Percentiles rank a stretch among this genome's conserved stretches.
phyloP scores from a whole-genome alignment of 2,113 vertebrate genomes.

The Crotophaga sulcirostris region DNA sequence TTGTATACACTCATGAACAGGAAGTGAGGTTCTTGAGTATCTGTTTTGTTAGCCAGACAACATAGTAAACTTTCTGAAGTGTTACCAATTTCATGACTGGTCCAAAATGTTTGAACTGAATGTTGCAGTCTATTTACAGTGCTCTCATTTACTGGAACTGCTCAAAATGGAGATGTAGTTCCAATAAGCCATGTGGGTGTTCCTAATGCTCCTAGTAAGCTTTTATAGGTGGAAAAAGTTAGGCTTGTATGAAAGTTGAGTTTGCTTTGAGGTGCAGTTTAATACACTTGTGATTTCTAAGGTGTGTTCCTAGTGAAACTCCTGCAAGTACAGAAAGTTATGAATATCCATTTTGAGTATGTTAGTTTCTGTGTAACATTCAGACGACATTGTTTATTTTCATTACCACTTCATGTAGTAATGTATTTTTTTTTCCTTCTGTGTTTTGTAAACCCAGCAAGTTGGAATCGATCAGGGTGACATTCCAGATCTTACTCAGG shows the following conservation, averaged over 20 bases:
- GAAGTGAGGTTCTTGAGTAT: background rate
- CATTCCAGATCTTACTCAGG: constrained; percentile 93
- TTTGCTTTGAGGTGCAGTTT: background rate
- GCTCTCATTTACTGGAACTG: background rate
- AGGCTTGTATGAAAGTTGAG: background rate
- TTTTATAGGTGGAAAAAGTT: background rate
- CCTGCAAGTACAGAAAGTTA: background rate
- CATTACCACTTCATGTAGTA: constrained; percentile 48
- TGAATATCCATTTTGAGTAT: background rate
- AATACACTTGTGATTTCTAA: background rate
- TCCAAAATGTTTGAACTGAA: background rate
- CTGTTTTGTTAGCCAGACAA: background rate
- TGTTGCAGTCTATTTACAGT: background rate
- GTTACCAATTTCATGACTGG: background rate
- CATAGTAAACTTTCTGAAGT: background rate
- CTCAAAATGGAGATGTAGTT: background rate
- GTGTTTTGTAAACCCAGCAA: constrained; percentile 87
- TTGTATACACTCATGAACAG: background rate
- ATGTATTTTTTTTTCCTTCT: background rate
- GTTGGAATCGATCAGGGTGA: constrained; percentile 92
- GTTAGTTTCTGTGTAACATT: constrained; percentile 14
- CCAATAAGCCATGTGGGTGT: background rate
- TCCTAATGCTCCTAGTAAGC: background rate
- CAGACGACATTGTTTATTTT: constrained; percentile 14
- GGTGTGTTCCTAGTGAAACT: background rate